Evolutionary conservation across 1,140 invertebrate genomes (phyloP), one percentile per base, ranked within the genome.

Genomic region (Neelides sp.): DNA sequence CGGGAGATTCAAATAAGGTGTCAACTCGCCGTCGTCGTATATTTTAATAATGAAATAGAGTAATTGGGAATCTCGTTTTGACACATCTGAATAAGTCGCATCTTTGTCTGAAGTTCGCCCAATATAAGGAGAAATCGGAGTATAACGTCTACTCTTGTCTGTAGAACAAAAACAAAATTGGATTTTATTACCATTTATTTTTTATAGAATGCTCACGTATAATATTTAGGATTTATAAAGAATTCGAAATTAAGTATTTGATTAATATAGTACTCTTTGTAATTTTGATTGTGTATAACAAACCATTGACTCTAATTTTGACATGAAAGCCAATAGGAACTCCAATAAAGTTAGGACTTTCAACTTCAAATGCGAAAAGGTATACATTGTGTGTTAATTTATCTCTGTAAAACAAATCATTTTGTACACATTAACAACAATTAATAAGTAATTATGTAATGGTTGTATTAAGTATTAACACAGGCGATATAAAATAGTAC

Each of bases 21-120:
- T 47, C 4, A 47, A 20, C 7, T 35, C 15, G 4, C 45, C 45
- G 24, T 47, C 45, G 3, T 3, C 30, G 36, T 47, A 47, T 20
- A 47, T 17, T 47, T 47, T 47, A 8, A 47, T 47, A 19, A 47
- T 36, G 30, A 47, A 47, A 20, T 47, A 36, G 4, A 47, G 3
- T 36, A 10, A n/a, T 47, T 28, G 28, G 3, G 3, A 35, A 22
- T 20, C n/a, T 47, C n/a, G n/a, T n/a, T 30, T 13, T 15, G 28
- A 45, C n/a, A 7, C 26, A 7, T 10, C 12, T 24, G 4, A 23
- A 19, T 43, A 43, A n/a, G 4, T 43, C 5, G 28, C 17, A 4
- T 12, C 34, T 19, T 34, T 8, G 30, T 34, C 15, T 8, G 15
- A 15, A 10, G 30, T 10, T 34, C 15, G 30, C 15, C 30, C 8